phyloP scores from a whole-genome alignment of 2,113 vertebrate species.

The Chaetorhynchus papuensis region DNA sequence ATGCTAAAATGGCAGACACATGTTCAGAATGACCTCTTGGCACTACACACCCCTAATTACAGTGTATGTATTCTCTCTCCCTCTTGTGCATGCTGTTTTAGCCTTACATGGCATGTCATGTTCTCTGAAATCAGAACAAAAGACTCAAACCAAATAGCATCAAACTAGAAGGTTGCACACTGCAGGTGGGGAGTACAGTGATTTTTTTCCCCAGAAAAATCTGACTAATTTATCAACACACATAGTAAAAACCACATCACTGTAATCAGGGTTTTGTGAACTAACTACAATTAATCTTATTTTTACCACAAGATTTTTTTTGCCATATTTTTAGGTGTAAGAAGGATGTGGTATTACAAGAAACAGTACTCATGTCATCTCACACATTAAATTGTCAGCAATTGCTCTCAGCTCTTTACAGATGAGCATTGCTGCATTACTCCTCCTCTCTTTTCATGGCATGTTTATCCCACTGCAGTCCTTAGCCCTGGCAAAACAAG shows the following conservation, averaged over 20 bases:
- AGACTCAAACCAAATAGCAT: not conserved
- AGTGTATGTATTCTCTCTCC: not conserved
- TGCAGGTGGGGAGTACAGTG: not conserved
- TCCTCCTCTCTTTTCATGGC: not conserved
- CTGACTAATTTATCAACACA: not conserved
- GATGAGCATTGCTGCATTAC: not conserved
- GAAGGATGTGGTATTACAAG: not conserved
- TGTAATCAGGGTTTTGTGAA: not conserved
- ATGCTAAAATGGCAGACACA: not conserved
- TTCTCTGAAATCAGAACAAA: not conserved
- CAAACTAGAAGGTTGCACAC: not conserved
- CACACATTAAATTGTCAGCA: not conserved
- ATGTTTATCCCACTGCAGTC: not conserved
- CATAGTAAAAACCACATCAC: not conserved
- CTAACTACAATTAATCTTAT: not conserved
- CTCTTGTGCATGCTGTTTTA: not conserved
- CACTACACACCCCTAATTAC: not conserved
- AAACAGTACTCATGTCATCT: not conserved
- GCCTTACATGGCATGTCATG: not conserved
- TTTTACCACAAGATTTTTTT: not conserved
- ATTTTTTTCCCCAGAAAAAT: not conserved
- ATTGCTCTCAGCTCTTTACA: not conserved
- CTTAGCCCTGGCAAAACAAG: not conserved
- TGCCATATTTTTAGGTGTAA: not conserved
- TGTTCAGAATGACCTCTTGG: not conserved